phyloP scores from a whole-genome alignment of 2,888 invertebrate species.

The Rotaria sp. region DNA sequence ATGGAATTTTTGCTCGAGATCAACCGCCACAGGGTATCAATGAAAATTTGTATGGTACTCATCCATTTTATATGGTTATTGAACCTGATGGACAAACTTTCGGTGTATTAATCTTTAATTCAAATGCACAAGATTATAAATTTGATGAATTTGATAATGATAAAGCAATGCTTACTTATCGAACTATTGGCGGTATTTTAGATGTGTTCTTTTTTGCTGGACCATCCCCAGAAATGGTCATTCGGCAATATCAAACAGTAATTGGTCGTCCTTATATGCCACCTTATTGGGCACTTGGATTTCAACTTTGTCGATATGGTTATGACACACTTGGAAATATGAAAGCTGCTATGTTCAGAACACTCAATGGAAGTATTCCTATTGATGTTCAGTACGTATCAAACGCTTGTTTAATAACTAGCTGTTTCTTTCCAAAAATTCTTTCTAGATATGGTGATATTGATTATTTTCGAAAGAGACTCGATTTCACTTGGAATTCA shows the following conservation, averaged over 20 bases:
- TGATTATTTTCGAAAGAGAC: slow-evolving; percentile 49
- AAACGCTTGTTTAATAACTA: not conserved
- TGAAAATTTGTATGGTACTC: slow-evolving; percentile 69
- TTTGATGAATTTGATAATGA: slow-evolving; percentile 57
- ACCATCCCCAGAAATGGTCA: slow-evolving; percentile 63
- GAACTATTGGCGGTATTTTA: slow-evolving; percentile 73
- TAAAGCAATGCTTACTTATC: slow-evolving; percentile 71
- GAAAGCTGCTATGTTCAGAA: slow-evolving; percentile 48
- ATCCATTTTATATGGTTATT: slow-evolving; percentile 72
- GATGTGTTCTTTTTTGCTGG: slow-evolving; percentile 73
- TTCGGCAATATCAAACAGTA: slow-evolving; percentile 53
- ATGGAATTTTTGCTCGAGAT: slow-evolving; percentile 52
- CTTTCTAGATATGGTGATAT: slow-evolving; percentile 46
- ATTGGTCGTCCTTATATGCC: slow-evolving; percentile 47
- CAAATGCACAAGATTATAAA: slow-evolving; percentile 62
- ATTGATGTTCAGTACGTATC: slow-evolving; percentile 41
- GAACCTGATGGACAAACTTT: slow-evolving; percentile 62
- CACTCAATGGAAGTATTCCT: slow-evolving; percentile 48
- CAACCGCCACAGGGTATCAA: slow-evolving; percentile 45
- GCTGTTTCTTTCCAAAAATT: not conserved
- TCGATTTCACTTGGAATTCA: slow-evolving; percentile 49
- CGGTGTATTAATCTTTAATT: slow-evolving; percentile 73
- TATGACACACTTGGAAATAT: slow-evolving; percentile 48
- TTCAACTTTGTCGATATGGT: slow-evolving; percentile 71
- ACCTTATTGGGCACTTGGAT: slow-evolving; percentile 74